phyloP scores from a whole-genome alignment of 2,888 invertebrate species.

The Lampropteryx suffumata region DNA sequence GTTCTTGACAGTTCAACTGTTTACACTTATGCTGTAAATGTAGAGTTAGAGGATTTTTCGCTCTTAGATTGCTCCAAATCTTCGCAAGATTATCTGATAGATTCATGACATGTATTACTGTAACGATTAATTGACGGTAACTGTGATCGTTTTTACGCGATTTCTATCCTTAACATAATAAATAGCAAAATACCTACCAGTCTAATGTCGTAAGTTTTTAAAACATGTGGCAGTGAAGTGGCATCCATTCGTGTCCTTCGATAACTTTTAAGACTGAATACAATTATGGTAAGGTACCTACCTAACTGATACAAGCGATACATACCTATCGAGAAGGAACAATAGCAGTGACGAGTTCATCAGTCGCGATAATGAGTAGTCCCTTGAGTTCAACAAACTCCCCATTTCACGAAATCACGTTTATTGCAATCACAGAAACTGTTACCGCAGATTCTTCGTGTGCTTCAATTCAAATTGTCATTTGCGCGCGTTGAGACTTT shows the following conservation, averaged over 20 bases:
- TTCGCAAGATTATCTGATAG: too few relatives aligned
- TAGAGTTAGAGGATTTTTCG: constrained; percentile 70
- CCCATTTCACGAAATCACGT: constrained; percentile 70
- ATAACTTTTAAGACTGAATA: constrained; percentile 1
- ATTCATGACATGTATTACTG: too few relatives aligned
- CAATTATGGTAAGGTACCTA: too few relatives aligned
- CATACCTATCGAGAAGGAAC: too few relatives aligned
- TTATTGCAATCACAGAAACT: constrained; percentile 58
- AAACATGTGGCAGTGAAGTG: too few relatives aligned
- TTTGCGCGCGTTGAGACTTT: constrained; percentile 49
- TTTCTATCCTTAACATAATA: too few relatives aligned
- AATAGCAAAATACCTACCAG: too few relatives aligned
- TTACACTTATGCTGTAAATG: constrained; percentile 67
- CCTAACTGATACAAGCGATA: too few relatives aligned
- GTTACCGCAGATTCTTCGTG: constrained; percentile 52
- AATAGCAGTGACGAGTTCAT: constrained; percentile 74
- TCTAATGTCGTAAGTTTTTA: too few relatives aligned
- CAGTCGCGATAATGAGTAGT: constrained; percentile 77
- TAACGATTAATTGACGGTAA: too few relatives aligned
- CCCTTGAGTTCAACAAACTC: constrained; percentile 78
- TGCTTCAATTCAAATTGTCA: constrained; percentile 47
- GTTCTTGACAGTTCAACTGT: constrained; percentile 83
- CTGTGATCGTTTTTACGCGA: too few relatives aligned
- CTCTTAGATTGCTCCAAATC: constrained; percentile 47
- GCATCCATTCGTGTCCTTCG: background rate